Evolutionary conservation across 2,113 vertebrate genomes (phyloP).

Genomic region (Hucho hucho): DNA sequence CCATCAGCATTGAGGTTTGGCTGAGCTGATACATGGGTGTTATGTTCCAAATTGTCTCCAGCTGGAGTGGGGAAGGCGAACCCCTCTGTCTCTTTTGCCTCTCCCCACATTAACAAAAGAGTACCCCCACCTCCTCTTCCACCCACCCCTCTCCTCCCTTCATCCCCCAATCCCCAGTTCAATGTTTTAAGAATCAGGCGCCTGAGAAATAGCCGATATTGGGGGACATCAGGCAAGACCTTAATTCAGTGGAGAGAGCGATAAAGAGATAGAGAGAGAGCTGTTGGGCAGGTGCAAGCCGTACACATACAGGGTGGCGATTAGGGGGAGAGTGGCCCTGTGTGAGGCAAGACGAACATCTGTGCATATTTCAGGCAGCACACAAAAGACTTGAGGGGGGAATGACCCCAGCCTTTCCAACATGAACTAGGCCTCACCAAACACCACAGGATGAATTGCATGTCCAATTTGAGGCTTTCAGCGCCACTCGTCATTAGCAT

Average conservation of each 20-base stretch:
- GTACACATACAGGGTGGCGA: too few relatives aligned
- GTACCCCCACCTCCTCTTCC: slow-evolving; percentile 15
- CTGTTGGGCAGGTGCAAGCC: slow-evolving; percentile 73
- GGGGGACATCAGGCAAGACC: slow-evolving; percentile 36
- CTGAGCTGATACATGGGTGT: slow-evolving; percentile 59
- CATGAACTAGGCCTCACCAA: slow-evolving; percentile 71
- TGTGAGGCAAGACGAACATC: slow-evolving; percentile 73
- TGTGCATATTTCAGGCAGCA: slow-evolving; percentile 75
- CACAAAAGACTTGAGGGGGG: slow-evolving; percentile 65
- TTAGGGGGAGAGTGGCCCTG: slow-evolving; percentile 12
- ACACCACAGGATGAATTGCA: slow-evolving; percentile 74
- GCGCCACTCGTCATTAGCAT: slow-evolving; percentile 72
- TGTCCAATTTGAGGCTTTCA: slow-evolving; percentile 77
- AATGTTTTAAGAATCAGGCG: slow-evolving; percentile 42
- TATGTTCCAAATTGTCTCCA: slow-evolving; percentile 73
- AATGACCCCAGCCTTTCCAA: slow-evolving; percentile 55
- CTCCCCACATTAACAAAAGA: slow-evolving; percentile 31
- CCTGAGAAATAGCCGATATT: slow-evolving; percentile 48
- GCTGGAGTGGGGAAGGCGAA: slow-evolving; percentile 56
- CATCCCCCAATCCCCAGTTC: slow-evolving; percentile 32
- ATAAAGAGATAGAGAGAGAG: slow-evolving; percentile 14
- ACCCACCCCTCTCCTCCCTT: slow-evolving; percentile 27
- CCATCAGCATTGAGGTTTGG: slow-evolving; percentile 49
- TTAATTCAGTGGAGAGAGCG: slow-evolving; percentile 28
- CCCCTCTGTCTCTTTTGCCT: slow-evolving; percentile 38